Evolutionary conservation across 2,113 vertebrate genomes (phyloP).

Genomic region (Chlamydotis undulata): DNA sequence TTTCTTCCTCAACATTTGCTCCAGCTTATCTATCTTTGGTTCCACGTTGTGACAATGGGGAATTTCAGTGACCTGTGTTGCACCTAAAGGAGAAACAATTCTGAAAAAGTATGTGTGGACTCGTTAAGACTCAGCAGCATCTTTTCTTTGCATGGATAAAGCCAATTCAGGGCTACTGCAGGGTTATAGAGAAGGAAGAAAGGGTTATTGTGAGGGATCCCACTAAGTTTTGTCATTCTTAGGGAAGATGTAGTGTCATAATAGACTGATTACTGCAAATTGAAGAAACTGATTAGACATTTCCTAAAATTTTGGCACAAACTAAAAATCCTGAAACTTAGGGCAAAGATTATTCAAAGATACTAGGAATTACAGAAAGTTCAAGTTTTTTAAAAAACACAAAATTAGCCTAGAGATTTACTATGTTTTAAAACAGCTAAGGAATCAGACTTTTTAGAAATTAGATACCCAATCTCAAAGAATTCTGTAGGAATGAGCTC

Average conservation of each 20-base stretch:
- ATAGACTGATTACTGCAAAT: not conserved
- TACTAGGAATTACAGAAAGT: not conserved
- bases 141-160: not conserved
- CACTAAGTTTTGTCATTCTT: not conserved
- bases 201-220: not conserved
- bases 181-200: not conserved
- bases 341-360: not conserved
- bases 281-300: not conserved
- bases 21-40: not conserved
- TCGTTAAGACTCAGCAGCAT: not conserved
- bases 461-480: not conserved
- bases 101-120: not conserved
- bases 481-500: not conserved
- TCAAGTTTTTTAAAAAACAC: not conserved
- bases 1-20: not conserved
- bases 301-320: not conserved
- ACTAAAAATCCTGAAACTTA: not conserved
- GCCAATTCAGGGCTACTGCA: not conserved
- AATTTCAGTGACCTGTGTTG: not conserved
- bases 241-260: not conserved
- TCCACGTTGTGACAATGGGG: not conserved
- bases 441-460: not conserved
- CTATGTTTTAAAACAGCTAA: not conserved
- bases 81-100: not conserved
- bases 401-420: not conserved